A percentile compares a stretch with the other conserved stretches of the same genome.
These are phyloP conservation scores for Agrochola litura DNA, from an alignment of 2,888 invertebrate species.

Conservation along the genomic window DNA sequence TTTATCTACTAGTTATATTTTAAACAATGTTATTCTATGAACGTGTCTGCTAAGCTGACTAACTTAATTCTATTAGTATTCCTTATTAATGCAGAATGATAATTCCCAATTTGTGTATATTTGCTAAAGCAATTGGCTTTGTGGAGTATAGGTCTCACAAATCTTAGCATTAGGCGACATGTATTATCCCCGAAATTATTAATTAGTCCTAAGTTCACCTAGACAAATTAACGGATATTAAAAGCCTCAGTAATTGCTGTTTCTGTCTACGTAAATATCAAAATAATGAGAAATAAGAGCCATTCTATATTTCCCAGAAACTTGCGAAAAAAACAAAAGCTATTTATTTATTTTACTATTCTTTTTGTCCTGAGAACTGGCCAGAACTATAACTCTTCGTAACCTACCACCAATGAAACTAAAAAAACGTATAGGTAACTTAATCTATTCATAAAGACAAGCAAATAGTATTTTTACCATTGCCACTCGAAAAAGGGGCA, in stretches of 20 bases:
- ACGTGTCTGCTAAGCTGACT: background rate
- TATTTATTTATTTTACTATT: conserved; percentile 5
- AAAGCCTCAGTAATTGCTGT: conserved; percentile 10
- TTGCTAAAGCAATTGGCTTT: background rate
- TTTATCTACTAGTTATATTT: background rate
- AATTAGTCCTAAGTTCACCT: conserved; percentile 3
- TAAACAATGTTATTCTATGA: background rate
- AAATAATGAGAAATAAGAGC: conserved; percentile 15
- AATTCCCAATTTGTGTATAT: background rate
- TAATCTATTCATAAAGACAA: background rate
- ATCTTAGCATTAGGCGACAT: background rate
- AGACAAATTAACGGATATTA: conserved; percentile 32
- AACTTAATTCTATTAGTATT: background rate
- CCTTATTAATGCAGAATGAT: background rate
- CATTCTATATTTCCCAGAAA: background rate
- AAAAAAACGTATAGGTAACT: background rate
- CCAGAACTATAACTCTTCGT: background rate
- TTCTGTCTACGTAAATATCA: conserved; percentile 1
- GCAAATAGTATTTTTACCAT: background rate
- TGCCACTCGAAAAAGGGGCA: too few species aligned
- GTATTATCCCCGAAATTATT: conserved; percentile 15
- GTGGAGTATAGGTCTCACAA: background rate
- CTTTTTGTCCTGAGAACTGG: background rate
- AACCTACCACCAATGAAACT: background rate
- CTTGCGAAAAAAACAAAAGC: background rate